Evolutionary conservation across 1,140 invertebrate genomes (phyloP), one percentile per base, ranked within the genome.

Genomic region (Grapholita molesta): DNA sequence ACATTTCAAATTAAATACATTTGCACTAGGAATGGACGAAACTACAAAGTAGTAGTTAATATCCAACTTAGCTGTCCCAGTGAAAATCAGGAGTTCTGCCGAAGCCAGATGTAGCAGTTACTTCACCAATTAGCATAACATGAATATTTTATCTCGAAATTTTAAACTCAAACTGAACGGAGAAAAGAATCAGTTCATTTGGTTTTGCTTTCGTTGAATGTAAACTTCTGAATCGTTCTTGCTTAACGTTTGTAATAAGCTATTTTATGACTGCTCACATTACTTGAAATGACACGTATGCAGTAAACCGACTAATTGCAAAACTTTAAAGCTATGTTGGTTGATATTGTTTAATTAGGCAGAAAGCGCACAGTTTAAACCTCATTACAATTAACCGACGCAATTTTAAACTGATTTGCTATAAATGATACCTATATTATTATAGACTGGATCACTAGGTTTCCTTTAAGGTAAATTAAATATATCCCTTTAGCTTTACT

Each of bases 41-140:
- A 61, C 55, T 61, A 61, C 28, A 61, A 61, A 61, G 24, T 61
- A 61, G 55, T 61, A 61, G 28, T 61, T 61, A 61, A 61, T 61
- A 18, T 61, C 55, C 28, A 28, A 61, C 55, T 30, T 12, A 25
- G 55, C 55, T 61, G 24, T 61, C 2, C 25, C 55, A 61, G 42
- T 30, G 55, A 28, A 61, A 61, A 61, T 61, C 55, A 32, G 25
- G n/a, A 61, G 55, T 61, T 61, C 24, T 61, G 55, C 55, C 55
- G 55, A 61, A 61, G 55, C 55, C 55, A 32, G 55, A 61, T 61
- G 55, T 32, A 28, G 55, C 55, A 61, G 55, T 61, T 61, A 28
- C 24, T 61, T 28, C 55, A 30, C 24, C 55, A 61, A 32, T 61
- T 61, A 61, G 28, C 55, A 61, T 61, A 61, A n/a, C 12, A 61